Percentiles rank a stretch among this genome's conserved stretches.
These are phyloP conservation scores for Caenorhabditis doughertyi DNA, from an alignment of 2,888 invertebrate genomes.

Conservation along the genomic window DNA sequence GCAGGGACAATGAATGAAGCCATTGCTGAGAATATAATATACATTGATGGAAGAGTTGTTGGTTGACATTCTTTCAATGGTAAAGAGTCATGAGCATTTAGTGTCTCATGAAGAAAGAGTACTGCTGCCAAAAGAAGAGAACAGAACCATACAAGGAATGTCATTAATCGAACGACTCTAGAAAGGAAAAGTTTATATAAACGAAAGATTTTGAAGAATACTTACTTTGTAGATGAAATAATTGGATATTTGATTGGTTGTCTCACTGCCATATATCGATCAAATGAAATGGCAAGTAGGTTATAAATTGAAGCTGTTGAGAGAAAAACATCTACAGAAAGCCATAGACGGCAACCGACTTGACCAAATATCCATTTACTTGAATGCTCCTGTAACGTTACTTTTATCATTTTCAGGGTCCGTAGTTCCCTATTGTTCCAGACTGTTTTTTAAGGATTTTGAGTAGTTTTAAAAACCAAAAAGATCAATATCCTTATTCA, in stretches of 20 bases:
- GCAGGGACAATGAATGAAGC: slow-evolving; percentile 81
- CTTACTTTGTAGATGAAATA: slow-evolving; percentile 85
- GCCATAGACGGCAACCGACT: slow-evolving; percentile 96
- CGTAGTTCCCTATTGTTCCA: not conserved
- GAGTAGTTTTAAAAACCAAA: too few species aligned
- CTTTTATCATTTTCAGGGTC: slow-evolving; percentile 20
- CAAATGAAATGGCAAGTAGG: slow-evolving; percentile 95
- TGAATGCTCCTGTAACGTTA: slow-evolving; percentile 78
- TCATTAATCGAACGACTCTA: slow-evolving; percentile 79
- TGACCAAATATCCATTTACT: slow-evolving; percentile 97
- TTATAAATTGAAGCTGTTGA: slow-evolving; percentile 97
- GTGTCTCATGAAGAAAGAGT: slow-evolving; percentile 87
- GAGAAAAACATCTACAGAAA: slow-evolving; percentile 98
- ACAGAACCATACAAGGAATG: slow-evolving; percentile 90
- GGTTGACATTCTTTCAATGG: slow-evolving; percentile 74
- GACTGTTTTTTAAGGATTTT: too few species aligned
- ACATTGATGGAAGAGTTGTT: slow-evolving; percentile 74
- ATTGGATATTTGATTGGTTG: slow-evolving; percentile 95
- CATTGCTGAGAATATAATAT: slow-evolving; percentile 81
- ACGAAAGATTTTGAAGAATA: not conserved
- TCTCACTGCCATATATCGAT: slow-evolving; percentile 93
- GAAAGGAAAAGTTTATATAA: slow-evolving; percentile 7
- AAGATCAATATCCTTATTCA: too few species aligned
- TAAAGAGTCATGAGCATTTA: slow-evolving; percentile 34
- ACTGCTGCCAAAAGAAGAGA: slow-evolving; percentile 97